Evolutionary conservation across 2,113 vertebrate species (phyloP).

Genomic region (Thamnaconus septentrionalis): DNA sequence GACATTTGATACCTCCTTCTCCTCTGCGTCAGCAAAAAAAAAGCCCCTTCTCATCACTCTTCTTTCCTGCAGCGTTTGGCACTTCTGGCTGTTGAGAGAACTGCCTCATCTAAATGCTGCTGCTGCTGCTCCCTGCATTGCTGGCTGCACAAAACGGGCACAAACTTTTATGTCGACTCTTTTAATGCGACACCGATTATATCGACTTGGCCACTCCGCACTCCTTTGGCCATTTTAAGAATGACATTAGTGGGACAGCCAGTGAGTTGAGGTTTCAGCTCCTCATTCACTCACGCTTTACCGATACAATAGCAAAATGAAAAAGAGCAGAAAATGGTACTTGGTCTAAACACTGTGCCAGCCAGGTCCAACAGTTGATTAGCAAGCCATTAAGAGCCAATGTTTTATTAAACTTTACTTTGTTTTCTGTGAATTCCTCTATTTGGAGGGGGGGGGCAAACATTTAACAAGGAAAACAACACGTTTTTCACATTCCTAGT

Average conservation of each 20-base stretch:
- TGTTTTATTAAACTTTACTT: too few species aligned
- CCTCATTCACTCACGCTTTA: too few species aligned
- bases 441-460: too few species aligned
- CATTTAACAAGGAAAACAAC: too few species aligned
- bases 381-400: too few species aligned
- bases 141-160: constrained; percentile 14
- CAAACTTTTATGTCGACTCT: constrained; percentile 9
- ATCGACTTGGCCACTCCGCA: constrained; percentile 29
- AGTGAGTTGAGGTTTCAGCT: neutral
- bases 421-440: too few species aligned
- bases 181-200: constrained; percentile 26
- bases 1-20: constrained; percentile 35
- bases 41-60: constrained; percentile 42
- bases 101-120: constrained; percentile 46
- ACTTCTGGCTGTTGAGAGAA: constrained; percentile 26
- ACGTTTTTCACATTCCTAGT: too few species aligned
- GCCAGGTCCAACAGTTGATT: too few species aligned
- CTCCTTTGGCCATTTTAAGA: neutral
- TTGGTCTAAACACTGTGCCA: too few species aligned
- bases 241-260: neutral
- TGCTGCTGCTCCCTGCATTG: constrained; percentile 31
- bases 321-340: too few species aligned
- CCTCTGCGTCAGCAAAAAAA: constrained; percentile 45
- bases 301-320: too few species aligned
- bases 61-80: constrained; percentile 44